A percentile compares a stretch with the other conserved stretches of the same genome.
Conservation (phyloP, 2,797 vertebrate species). For the Rhadinocentrus ornatus region DNA sequence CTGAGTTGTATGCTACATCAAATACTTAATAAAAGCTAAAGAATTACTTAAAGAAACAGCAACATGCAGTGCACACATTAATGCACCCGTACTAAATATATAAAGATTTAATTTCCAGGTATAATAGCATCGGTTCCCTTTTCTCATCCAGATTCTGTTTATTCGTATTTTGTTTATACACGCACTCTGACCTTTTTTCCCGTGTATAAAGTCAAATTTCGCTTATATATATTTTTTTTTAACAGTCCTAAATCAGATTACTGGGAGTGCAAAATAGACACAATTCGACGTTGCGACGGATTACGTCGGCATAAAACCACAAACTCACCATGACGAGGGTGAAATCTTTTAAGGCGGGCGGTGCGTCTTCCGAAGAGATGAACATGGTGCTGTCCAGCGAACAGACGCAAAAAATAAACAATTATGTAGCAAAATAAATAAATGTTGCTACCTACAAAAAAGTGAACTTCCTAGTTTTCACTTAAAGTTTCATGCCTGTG, state of each 20-base stretch:
- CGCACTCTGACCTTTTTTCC: background rate
- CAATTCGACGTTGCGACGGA: background rate
- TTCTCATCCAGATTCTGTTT: background rate
- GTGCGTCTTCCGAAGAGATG: constrained; percentile 78
- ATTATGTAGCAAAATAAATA: background rate
- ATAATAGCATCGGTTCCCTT: too few relatives aligned
- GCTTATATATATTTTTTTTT: background rate
- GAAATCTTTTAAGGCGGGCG: constrained; percentile 73
- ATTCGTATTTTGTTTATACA: background rate
- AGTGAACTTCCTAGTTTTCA: too few relatives aligned
- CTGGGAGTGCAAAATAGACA: background rate
- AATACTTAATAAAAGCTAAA: too few relatives aligned
- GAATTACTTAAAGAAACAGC: too few relatives aligned
- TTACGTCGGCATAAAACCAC: background rate
- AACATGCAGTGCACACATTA: too few relatives aligned
- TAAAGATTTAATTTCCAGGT: background rate
- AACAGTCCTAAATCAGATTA: too few relatives aligned
- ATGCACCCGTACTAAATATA: too few relatives aligned
- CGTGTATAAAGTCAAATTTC: background rate
- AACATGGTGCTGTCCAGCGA: constrained; percentile 84
- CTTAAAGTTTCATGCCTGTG: constrained; percentile 35
- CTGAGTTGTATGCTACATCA: too few relatives aligned
- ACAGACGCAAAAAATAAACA: background rate
- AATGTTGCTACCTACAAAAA: background rate
- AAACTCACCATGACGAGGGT: constrained; percentile 83